Percentiles rank a stretch among this genome's conserved stretches.
phyloP scores from a whole-genome alignment of 2,888 invertebrate genomes.

The Stenurella melanura region DNA sequence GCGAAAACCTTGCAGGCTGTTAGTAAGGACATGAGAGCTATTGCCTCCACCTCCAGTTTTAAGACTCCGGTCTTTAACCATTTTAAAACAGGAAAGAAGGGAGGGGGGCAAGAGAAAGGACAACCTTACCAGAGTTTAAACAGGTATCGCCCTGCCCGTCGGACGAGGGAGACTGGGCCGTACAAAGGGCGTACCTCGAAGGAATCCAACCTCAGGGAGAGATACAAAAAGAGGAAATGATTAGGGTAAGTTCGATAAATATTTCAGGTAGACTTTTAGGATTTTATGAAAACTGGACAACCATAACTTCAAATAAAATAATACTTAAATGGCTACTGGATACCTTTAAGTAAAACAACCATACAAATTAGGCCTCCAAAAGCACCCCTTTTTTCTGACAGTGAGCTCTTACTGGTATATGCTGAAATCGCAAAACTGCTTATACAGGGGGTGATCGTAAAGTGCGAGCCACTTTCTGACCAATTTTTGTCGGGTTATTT shows the following conservation, averaged over 20 bases:
- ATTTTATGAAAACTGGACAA: slow-evolving; percentile 1
- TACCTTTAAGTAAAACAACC: background rate
- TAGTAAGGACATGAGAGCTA: background rate
- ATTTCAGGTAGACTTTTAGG: background rate
- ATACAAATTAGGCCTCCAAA: background rate
- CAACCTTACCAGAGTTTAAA: background rate
- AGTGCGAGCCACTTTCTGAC: background rate
- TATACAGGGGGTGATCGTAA: background rate
- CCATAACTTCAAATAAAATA: background rate
- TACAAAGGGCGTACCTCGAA: background rate
- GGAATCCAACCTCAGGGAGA: background rate
- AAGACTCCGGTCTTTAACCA: background rate
- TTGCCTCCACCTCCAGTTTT: background rate
- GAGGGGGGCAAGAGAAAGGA: background rate
- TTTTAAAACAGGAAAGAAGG: background rate
- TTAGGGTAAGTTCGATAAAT: too few species aligned
- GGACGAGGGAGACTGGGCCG: background rate
- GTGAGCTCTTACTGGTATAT: background rate
- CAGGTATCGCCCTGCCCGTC: slow-evolving; percentile 15
- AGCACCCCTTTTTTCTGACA: background rate
- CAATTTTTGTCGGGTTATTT: background rate
- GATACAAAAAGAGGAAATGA: background rate
- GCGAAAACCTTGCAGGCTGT: background rate
- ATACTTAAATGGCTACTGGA: slow-evolving; percentile 5
- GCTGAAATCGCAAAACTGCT: background rate